A percentile compares a stretch with the other conserved stretches of the same genome.
These are phyloP conservation scores for Nysson spinosus DNA, from an alignment of 2,888 invertebrate species.

Conservation along the genomic window DNA sequence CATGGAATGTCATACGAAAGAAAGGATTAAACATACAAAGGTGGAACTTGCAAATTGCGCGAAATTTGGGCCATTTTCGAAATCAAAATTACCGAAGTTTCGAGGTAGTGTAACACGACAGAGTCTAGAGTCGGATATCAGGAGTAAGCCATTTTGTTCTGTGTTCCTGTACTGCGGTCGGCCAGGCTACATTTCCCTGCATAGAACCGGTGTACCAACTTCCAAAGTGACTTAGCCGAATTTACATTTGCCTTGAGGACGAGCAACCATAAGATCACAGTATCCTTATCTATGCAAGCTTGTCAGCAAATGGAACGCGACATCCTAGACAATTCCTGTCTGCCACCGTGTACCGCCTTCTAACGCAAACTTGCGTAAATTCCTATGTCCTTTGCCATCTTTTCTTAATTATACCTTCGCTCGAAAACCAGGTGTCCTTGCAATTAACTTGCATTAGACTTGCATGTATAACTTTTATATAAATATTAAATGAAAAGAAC, in stretches of 20 bases:
- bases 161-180: constrained; percentile 22
- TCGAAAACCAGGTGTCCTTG: too few species aligned
- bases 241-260: constrained; percentile 55
- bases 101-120: constrained; percentile 25
- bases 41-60: too few species aligned
- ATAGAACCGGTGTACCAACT: constrained; percentile 54
- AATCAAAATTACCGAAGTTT: constrained; percentile 46
- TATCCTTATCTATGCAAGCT: constrained; percentile 37
- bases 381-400: background rate
- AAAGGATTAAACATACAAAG: too few species aligned
- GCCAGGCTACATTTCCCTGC: constrained; percentile 22
- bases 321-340: constrained; percentile 35
- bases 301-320: constrained; percentile 38
- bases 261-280: constrained; percentile 30
- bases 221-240: constrained; percentile 62
- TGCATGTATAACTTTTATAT: too few species aligned
- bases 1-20: too few species aligned
- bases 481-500: too few species aligned
- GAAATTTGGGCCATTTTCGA: constrained; percentile 24
- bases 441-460: too few species aligned
- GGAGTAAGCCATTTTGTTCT: constrained; percentile 47
- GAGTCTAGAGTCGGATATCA: constrained; percentile 34
- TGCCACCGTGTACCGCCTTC: background rate
- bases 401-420: background rate
- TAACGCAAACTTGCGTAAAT: constrained; percentile 1